Evolutionary conservation across 2,113 vertebrate species (phyloP).

Genomic region (Scomber colias): DNA sequence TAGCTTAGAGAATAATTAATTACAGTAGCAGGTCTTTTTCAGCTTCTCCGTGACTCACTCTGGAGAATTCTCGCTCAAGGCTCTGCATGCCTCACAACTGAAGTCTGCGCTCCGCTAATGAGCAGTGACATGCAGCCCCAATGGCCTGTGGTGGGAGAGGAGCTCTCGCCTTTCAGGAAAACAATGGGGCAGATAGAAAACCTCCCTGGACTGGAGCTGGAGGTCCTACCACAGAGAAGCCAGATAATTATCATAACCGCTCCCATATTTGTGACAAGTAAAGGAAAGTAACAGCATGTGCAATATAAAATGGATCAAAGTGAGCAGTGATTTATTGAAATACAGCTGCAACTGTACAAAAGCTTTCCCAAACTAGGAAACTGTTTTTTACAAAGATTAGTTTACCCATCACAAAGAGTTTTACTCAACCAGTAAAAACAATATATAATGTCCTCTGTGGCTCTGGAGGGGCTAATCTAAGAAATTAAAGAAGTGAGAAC

Average conservation of each 20-base stretch:
- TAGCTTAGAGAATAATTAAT: constrained; percentile 9
- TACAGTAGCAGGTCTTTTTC: not conserved
- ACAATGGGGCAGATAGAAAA: constrained; percentile 63
- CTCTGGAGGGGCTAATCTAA: too few relatives aligned
- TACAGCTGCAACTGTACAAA: not conserved
- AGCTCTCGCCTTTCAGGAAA: constrained; percentile 46
- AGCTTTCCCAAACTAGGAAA: not conserved
- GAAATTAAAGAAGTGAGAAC: too few relatives aligned
- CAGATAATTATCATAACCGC: not conserved
- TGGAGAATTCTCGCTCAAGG: constrained; percentile 19
- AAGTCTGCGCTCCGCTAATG: constrained; percentile 69
- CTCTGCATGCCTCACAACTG: constrained; percentile 16
- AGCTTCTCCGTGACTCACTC: constrained; percentile 22
- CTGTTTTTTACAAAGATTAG: not conserved
- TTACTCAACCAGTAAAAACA: too few relatives aligned
- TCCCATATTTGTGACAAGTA: not conserved
- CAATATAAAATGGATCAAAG: not conserved
- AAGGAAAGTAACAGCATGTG: not conserved
- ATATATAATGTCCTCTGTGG: too few relatives aligned
- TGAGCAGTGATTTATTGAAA: constrained; percentile 1
- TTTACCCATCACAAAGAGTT: not conserved
- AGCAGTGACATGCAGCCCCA: constrained; percentile 61
- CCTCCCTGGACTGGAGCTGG: constrained; percentile 27
- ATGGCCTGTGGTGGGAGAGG: constrained; percentile 43
- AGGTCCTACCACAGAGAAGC: constrained; percentile 11